Percentiles rank a stretch among this genome's conserved stretches.
Conservation (phyloP, 2,113 vertebrate species). For the Bubo bubo region DNA sequence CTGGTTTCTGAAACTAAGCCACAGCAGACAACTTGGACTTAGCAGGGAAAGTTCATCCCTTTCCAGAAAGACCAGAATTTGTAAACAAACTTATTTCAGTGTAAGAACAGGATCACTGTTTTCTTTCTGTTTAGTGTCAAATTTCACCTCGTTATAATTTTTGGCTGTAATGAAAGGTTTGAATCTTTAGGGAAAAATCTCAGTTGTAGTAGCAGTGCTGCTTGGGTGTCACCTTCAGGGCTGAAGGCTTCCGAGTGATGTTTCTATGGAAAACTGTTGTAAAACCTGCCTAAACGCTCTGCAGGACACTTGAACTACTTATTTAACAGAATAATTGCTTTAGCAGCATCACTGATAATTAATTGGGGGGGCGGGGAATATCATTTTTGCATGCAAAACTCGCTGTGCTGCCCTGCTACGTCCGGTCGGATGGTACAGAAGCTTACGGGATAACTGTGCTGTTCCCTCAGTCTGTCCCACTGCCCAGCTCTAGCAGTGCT, state of each 20-base stretch:
- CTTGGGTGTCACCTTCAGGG: neutral
- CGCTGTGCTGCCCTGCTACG: neutral
- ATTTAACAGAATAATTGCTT: neutral
- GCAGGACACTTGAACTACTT: neutral
- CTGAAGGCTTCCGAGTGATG: neutral
- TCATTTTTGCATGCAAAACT: neutral
- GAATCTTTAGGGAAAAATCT: neutral
- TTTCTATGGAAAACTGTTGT: neutral
- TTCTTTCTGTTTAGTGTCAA: neutral
- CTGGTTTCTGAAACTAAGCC: neutral
- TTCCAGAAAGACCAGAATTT: neutral
- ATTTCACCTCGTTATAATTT: neutral
- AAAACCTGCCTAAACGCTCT: neutral
- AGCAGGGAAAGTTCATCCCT: neutral
- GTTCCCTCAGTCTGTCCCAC: neutral
- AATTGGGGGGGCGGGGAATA: neutral
- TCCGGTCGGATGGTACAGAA: neutral
- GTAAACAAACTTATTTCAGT: neutral
- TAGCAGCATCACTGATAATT: neutral
- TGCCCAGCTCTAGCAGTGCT: neutral
- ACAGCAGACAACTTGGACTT: neutral
- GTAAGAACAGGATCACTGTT: neutral
- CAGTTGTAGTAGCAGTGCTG: neutral
- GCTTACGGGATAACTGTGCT: accelerated
- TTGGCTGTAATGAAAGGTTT: neutral